Conservation (phyloP, 1,140 invertebrate genomes). For the Phocides pigmalion region DNA sequence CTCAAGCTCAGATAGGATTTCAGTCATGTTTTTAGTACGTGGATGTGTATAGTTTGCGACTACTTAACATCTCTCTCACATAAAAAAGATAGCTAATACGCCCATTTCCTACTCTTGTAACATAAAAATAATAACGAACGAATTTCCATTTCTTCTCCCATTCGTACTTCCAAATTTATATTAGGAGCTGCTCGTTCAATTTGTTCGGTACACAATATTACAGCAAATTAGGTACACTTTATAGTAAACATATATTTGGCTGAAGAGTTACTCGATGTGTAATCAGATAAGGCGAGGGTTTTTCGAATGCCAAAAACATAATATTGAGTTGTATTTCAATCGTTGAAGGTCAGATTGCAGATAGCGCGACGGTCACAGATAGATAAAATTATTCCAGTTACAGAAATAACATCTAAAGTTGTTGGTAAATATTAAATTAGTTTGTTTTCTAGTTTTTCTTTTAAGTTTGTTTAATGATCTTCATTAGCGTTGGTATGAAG, state of each 20-base stretch:
- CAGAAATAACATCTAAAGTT: not conserved
- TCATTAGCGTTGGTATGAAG: no score
- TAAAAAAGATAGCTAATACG: no score
- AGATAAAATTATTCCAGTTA: not conserved
- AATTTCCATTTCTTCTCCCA: not conserved
- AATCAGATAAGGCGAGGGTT: conserved; percentile 24
- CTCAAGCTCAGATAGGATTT: no score
- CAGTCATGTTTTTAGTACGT: no score
- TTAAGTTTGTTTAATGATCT: no score
- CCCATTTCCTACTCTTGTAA: no score
- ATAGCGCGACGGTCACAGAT: not conserved
- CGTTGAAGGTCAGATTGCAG: conserved; percentile 5
- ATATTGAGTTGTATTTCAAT: conserved; percentile 17
- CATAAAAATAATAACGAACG: not conserved
- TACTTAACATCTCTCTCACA: no score
- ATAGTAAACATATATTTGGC: conserved; percentile 11
- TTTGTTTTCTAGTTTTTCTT: not conserved
- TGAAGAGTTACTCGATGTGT: conserved; percentile 18
- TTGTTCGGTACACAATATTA: conserved; percentile 9
- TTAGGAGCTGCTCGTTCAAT: not conserved
- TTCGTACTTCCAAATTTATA: not conserved
- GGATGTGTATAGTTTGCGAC: no score
- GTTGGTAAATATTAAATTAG: not conserved
- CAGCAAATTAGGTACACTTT: conserved; percentile 1
- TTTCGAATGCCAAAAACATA: conserved; percentile 28